These are phyloP conservation scores for Pachycephus smyrnensis DNA, from an alignment of 2,888 invertebrate species.

Conservation along the genomic window DNA sequence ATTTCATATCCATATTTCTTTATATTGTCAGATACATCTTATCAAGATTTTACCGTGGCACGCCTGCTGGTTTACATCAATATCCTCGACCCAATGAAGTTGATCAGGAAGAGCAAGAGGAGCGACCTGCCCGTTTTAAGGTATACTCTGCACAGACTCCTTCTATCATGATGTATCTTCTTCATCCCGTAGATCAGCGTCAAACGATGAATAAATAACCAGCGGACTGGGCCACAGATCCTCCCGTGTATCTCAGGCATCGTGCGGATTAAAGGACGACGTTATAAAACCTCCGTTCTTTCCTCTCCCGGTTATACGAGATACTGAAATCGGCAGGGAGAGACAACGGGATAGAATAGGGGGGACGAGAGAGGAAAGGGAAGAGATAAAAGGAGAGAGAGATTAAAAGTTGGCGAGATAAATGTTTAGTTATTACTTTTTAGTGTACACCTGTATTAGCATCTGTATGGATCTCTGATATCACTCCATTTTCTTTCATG, in stretches of 20 bases:
- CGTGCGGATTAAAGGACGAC: not conserved
- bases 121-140: not conserved
- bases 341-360: not conserved
- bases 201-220: not conserved
- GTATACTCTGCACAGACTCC: not conserved
- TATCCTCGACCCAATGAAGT: not conserved
- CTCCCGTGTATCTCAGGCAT: not conserved
- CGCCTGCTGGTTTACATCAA: not conserved
- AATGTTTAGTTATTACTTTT: not conserved
- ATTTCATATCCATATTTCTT: not conserved
- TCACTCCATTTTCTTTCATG: not conserved
- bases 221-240: not conserved
- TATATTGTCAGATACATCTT: not conserved
- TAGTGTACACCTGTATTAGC: not conserved
- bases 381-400: not conserved
- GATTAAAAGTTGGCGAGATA: not conserved
- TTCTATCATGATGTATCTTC: not conserved
- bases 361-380: not conserved
- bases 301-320: not conserved
- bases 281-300: not conserved
- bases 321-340: not conserved
- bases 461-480: not conserved
- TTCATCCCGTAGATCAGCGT: not conserved
- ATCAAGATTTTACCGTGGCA: not conserved
- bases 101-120: not conserved